Evolutionary conservation across 2,113 vertebrate genomes (phyloP).

Genomic region (Bombycilla garrulus): DNA sequence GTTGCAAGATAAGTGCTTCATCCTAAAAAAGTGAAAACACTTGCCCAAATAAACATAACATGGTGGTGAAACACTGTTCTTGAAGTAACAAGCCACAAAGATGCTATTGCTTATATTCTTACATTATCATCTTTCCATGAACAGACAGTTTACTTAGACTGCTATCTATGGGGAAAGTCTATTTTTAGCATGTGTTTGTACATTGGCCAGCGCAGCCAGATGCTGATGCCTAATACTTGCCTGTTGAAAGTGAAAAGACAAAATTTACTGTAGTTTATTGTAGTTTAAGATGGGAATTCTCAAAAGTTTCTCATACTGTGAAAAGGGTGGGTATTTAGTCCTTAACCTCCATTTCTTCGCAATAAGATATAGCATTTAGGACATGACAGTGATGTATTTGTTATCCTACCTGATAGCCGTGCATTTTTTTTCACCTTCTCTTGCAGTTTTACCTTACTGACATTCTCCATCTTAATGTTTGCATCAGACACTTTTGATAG

Average conservation of each 20-base stretch:
- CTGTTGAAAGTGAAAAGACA: neutral
- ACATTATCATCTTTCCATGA: neutral
- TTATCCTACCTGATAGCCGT: neutral
- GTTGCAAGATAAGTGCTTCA: slow-evolving; percentile 1
- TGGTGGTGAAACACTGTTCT: neutral
- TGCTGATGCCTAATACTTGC: neutral
- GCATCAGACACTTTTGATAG: neutral
- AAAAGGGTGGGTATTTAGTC: neutral
- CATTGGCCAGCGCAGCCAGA: neutral
- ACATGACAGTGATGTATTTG: neutral
- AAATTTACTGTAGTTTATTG: neutral
- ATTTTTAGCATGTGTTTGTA: slow-evolving; percentile 8
- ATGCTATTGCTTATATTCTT: neutral
- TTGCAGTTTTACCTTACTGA: neutral
- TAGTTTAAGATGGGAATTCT: neutral
- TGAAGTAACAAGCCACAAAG: neutral
- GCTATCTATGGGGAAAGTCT: neutral
- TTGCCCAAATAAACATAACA: neutral
- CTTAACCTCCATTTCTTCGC: neutral
- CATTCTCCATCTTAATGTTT: neutral
- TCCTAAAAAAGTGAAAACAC: neutral
- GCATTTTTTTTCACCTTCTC: neutral
- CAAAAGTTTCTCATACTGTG: neutral
- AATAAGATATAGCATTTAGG: neutral
- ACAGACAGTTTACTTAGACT: neutral